A percentile compares a stretch with the other conserved stretches of the same genome.
These are phyloP conservation scores for Myiopsitta monachus DNA, from an alignment of 2,113 vertebrate species.

Conservation along the genomic window DNA sequence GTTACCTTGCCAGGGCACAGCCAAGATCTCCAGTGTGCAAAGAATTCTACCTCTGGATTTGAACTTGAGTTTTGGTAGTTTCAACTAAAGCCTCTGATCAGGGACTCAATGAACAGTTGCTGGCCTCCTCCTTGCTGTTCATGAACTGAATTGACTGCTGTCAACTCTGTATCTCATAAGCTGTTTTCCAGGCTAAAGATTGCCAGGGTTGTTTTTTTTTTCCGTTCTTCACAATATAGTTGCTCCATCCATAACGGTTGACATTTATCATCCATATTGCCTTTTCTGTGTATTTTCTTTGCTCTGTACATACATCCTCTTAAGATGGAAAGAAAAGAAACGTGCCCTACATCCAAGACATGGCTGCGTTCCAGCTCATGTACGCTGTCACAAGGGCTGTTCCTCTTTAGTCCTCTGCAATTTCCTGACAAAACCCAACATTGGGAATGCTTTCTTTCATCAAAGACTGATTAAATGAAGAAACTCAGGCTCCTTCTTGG, in stretches of 20 bases:
- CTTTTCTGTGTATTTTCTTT: neutral
- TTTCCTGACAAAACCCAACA: neutral
- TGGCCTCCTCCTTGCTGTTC: neutral
- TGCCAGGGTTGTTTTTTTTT: neutral
- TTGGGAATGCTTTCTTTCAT: neutral
- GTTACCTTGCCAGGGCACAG: neutral
- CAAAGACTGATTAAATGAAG: neutral
- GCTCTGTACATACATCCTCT: fast-evolving
- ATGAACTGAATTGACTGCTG: neutral
- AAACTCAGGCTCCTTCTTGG: neutral
- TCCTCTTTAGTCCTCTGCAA: neutral
- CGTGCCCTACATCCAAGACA: fast-evolving
- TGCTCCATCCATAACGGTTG: neutral
- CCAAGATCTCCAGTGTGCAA: neutral
- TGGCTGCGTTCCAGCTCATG: fast-evolving
- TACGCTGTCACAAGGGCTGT: neutral
- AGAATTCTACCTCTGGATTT: neutral
- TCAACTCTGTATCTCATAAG: neutral
- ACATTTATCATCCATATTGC: neutral
- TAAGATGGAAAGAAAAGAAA: neutral
- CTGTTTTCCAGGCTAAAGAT: neutral
- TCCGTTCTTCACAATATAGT: neutral
- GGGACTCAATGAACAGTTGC: neutral
- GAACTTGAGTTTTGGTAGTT: fast-evolving
- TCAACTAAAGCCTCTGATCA: neutral